Conservation (phyloP, 2,797 vertebrate genomes). For the Epinephelus malabaricus region DNA sequence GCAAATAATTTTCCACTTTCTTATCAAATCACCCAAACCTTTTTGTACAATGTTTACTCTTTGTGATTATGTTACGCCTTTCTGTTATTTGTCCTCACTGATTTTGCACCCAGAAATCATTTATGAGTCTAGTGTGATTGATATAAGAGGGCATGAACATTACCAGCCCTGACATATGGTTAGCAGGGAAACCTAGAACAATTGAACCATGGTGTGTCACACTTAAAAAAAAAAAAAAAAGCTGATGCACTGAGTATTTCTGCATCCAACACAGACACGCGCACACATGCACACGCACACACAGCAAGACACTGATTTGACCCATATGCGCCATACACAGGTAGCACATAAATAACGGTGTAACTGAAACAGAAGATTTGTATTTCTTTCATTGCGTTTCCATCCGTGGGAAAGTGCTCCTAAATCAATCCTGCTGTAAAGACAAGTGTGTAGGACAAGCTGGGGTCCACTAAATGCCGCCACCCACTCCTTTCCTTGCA, state of each 20-base stretch:
- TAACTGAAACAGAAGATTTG: conserved; percentile 47
- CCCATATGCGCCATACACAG: conserved; percentile 60
- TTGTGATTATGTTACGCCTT: conserved; percentile 1
- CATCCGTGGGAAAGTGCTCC: conserved; percentile 71
- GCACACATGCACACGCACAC: conserved; percentile 40
- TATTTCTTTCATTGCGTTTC: conserved; percentile 51
- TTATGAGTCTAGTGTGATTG: conserved; percentile 65
- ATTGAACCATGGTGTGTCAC: conserved; percentile 82
- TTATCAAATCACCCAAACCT: neutral
- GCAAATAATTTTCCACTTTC: neutral
- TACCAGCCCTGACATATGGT: conserved; percentile 88
- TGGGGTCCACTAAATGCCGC: conserved; percentile 84
- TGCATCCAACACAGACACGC: conserved; percentile 64
- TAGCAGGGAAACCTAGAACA: conserved; percentile 84
- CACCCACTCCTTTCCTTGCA: conserved; percentile 91
- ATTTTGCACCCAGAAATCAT: conserved; percentile 25
- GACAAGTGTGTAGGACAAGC: conserved; percentile 76
- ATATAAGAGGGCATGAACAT: conserved; percentile 75
- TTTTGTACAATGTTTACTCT: conserved; percentile 7
- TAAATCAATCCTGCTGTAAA: conserved; percentile 75
- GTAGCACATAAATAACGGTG: conserved; percentile 55
- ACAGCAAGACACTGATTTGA: conserved; percentile 66
- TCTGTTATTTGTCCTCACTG: conserved; percentile 35
- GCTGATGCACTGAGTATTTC: conserved; percentile 64
- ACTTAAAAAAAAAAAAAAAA: conserved; percentile 21